Evolutionary conservation across 1,140 invertebrate species (phyloP).

Genomic region (Neodiprion fabricii): DNA sequence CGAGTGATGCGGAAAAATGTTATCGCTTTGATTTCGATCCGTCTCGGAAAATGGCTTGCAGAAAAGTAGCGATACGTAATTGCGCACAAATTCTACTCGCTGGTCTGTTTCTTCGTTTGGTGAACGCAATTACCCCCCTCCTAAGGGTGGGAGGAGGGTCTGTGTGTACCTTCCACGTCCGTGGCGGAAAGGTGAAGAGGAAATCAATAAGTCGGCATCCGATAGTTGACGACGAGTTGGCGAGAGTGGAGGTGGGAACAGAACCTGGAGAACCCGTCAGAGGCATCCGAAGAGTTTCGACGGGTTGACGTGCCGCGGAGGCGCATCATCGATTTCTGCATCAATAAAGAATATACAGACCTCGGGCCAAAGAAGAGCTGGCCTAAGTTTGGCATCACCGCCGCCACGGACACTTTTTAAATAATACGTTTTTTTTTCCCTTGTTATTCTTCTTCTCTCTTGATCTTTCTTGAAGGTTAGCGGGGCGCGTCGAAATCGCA

Average conservation of each 20-base stretch:
- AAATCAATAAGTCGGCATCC: constrained; percentile 55
- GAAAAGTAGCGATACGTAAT: too few relatives aligned
- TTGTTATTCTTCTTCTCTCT: too few relatives aligned
- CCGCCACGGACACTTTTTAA: neutral
- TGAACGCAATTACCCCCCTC: too few relatives aligned
- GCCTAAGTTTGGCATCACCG: neutral
- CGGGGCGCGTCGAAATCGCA: too few relatives aligned
- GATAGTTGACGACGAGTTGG: neutral
- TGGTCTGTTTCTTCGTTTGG: too few relatives aligned
- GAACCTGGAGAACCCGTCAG: neutral
- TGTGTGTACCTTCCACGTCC: constrained; percentile 41
- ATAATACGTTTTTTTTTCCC: neutral
- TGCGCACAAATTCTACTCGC: too few relatives aligned
- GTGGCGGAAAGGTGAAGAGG: constrained; percentile 46
- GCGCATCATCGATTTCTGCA: constrained; percentile 2
- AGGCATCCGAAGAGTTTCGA: neutral
- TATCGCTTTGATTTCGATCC: too few relatives aligned
- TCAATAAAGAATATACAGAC: neutral
- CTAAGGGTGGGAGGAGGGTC: too few relatives aligned
- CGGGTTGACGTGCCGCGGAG: neutral
- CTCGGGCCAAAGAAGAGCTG: too few relatives aligned
- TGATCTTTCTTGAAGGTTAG: too few relatives aligned
- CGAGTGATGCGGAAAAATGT: too few relatives aligned
- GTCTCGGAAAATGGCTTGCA: too few relatives aligned
- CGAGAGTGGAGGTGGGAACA: neutral